phyloP scores from a whole-genome alignment of 1,140 invertebrate species.

The Nomia melanderi region DNA sequence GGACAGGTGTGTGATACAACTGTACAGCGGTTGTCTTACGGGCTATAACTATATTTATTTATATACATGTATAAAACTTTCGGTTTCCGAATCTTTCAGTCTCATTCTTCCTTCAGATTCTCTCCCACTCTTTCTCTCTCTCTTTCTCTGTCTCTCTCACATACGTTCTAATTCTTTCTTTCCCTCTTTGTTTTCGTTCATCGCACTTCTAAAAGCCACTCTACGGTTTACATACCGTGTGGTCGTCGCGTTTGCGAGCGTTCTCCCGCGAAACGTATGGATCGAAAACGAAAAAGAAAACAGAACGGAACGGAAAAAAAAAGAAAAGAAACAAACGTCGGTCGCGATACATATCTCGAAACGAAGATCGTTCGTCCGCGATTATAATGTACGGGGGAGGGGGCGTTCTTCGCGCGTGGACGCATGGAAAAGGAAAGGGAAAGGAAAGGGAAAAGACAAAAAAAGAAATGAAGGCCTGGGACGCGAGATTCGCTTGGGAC shows the following conservation, averaged over 20 bases:
- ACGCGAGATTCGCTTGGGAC: conserved; percentile 33
- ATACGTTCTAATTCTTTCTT: neutral
- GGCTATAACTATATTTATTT: conserved; percentile 41
- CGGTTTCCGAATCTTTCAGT: conserved; percentile 34
- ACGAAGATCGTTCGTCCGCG: conserved; percentile 11
- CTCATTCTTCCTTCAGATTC: conserved; percentile 10
- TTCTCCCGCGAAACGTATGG: conserved; percentile 12
- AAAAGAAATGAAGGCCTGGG: conserved; percentile 42
- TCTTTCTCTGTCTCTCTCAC: conserved; percentile 11
- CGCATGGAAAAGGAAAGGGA: conserved; percentile 28
- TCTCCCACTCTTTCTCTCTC: neutral
- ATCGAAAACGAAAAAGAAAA: no score
- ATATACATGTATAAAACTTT: conserved; percentile 49
- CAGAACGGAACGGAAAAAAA: conserved; percentile 7
- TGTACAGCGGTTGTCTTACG: conserved; percentile 40
- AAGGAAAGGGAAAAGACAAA: conserved; percentile 26
- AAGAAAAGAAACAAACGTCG: no score
- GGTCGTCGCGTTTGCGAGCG: conserved; percentile 13
- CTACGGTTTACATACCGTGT: neutral
- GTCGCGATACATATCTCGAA: neutral
- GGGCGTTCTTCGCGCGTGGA: neutral
- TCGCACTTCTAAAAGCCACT: neutral
- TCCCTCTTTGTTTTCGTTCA: neutral
- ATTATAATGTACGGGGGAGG: neutral
- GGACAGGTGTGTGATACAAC: conserved; percentile 23